Evolutionary conservation across 1,140 invertebrate species (phyloP), one percentile per base, ranked within the genome.

Genomic region (Sweltsa coloradensis): DNA sequence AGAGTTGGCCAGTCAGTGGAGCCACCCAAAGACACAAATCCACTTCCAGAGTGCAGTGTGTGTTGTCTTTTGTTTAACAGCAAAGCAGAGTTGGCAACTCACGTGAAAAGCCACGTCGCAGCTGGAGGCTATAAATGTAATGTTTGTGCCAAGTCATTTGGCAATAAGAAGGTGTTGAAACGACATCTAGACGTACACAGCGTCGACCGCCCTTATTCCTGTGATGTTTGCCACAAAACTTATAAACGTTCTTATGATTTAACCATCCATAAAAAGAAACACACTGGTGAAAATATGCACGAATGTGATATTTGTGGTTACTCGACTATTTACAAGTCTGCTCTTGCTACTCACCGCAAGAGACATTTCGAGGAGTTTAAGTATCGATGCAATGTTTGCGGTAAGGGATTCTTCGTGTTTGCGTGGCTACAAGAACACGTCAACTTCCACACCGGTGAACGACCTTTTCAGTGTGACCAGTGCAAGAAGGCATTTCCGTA

Each of bases 391-490:
- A 37, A 41, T 24, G 21, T 21, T 27, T 51, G 50, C 36, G 37
- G 45, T 29, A 51, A 70, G 49, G 64, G 69, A 0, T 76, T 74
- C 26, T 58, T 65, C 2, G 69, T 64, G 51, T 72, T 71, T 23
- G 67, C 72, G 24, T 74, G 75, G 53, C 55, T 75, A 6, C 75
- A 74, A 49, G 65, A 74, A 25, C 75, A 77, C 45, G 71, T 71
- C 55, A 59, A 70, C 6, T 74, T 74, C 31, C 75, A 76, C 47
- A 64, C 75, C 3, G 69, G 77, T 26, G 55, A 71, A 59, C 59
- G 69, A 65, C 65, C 73, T 16, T 73, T 60, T 50, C 66, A 64
- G 2, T 80, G 76, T 43, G 58, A 64, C 7, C 55, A 70, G 2
- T 79, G 76, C 45, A 69, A 66, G 0, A 78, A 76, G 49, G 60